phyloP scores from a whole-genome alignment of 2,113 vertebrate genomes.

The Rhynchomys soricoides region DNA sequence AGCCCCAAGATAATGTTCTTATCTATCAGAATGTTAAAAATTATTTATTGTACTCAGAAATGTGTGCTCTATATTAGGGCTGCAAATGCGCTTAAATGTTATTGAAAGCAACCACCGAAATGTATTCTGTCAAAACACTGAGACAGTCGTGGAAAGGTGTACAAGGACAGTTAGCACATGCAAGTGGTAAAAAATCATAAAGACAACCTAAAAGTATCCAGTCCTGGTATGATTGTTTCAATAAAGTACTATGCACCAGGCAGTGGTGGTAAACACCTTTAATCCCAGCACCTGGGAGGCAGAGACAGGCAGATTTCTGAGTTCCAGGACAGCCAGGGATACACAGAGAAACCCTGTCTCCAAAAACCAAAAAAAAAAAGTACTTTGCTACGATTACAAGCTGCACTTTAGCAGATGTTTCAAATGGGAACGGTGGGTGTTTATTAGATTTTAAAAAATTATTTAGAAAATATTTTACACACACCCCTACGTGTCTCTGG shows the following conservation, averaged over 20 bases:
- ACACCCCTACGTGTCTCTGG: fast-evolving
- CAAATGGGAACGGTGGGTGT: neutral
- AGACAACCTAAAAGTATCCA: neutral
- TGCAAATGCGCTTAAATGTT: neutral
- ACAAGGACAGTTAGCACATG: neutral
- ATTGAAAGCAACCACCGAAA: neutral
- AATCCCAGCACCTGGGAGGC: too few species aligned
- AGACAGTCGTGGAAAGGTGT: neutral
- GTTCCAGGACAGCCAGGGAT: too few species aligned
- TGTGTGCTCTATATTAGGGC: neutral
- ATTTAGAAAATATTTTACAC: neutral
- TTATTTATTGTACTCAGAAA: neutral
- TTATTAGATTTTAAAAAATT: neutral
- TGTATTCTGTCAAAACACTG: conserved; percentile 16
- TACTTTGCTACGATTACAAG: neutral
- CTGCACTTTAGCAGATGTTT: neutral
- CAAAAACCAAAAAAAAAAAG: too few species aligned
- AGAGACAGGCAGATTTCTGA: too few species aligned
- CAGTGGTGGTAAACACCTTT: too few species aligned
- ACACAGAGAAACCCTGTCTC: too few species aligned
- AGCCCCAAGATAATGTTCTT: neutral
- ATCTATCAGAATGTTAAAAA: neutral
- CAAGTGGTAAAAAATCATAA: neutral
- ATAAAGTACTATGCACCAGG: neutral
- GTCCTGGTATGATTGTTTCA: neutral